Conservation (phyloP, 2,113 vertebrate species). For the Malurus cyaneus region DNA sequence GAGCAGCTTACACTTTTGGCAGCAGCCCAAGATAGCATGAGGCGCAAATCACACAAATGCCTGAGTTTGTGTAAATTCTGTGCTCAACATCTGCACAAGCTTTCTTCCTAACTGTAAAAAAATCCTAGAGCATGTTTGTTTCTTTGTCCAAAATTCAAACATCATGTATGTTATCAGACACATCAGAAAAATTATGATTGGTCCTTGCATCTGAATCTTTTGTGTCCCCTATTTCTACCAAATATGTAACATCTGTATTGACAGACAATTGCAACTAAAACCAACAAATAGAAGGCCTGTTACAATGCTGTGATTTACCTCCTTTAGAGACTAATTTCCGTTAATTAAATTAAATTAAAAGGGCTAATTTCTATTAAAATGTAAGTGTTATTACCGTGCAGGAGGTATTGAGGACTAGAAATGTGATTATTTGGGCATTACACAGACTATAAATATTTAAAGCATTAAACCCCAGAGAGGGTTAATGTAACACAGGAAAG, state of each 20-base stretch:
- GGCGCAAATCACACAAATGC: conserved; percentile 19
- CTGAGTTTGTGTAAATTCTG: conserved; percentile 19
- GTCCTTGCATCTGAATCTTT: neutral
- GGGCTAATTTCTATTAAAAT: neutral
- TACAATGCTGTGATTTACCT: neutral
- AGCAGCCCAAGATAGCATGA: conserved; percentile 1
- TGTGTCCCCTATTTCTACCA: neutral
- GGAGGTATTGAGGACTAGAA: neutral
- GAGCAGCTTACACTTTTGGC: conserved; percentile 27
- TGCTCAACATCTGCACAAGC: neutral
- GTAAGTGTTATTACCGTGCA: neutral
- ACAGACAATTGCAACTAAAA: neutral
- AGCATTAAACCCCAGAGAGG: neutral
- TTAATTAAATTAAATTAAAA: neutral
- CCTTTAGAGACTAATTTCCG: neutral
- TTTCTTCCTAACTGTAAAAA: neutral
- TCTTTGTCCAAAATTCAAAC: neutral
- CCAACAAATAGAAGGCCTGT: neutral
- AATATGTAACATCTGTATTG: neutral
- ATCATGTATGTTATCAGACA: neutral
- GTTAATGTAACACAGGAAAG: neutral
- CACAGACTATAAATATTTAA: conserved; percentile 13
- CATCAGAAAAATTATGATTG: neutral
- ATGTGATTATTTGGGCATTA: neutral
- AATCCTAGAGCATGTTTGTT: neutral